Evolutionary conservation across 1,140 invertebrate genomes (phyloP), one percentile per base, ranked within the genome.

Genomic region (Calliphora vicina): DNA sequence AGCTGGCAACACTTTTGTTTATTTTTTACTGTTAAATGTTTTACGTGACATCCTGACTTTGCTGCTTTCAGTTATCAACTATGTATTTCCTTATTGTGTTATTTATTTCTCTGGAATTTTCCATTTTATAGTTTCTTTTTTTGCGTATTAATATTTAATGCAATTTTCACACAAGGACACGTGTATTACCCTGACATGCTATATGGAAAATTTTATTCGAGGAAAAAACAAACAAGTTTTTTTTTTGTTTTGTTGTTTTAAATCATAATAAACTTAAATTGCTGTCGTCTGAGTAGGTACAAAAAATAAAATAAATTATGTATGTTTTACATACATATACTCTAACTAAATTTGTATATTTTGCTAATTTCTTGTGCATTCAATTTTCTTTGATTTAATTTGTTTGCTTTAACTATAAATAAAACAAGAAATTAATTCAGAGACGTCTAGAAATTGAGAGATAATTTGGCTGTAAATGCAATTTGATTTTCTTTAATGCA

Each of bases 161-260:
- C 61, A 67, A 67, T 67, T 67, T 67, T 67, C 20, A 25, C n/a
- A 67, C 61, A 67, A 67, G 61, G 61, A 67, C 61, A 67, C 61
- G 61, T 67, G 61, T 67, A 8, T 67, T 10, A 67, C 61, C 61
- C 61, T 67, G 61, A 67, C 61, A 67, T n/a, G 61, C 61, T 20
- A 67, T 67, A 12, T 25, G 20, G 23, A 67, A 67, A 67, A 10
- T 67, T 67, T n/a, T n/a, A 20, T 67, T 35, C 15, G 45, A 50
- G 45, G 45, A 50, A 50, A 50, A 35, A 35, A 35, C 35, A 35
- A 50, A 50, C 45, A 12, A 50, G 45, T 50, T 50, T 50, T 50
- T 12, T 50, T 50, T 5, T 43, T 43, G 42, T 43, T n/a, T 35
- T 12, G 45, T 50, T 50, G 45, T 50, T 50, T 12, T 10, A 35